A percentile compares a stretch with the other conserved stretches of the same genome.
These are phyloP conservation scores for Prionace glauca DNA, from an alignment of 2,797 vertebrate genomes.

Conservation along the genomic window DNA sequence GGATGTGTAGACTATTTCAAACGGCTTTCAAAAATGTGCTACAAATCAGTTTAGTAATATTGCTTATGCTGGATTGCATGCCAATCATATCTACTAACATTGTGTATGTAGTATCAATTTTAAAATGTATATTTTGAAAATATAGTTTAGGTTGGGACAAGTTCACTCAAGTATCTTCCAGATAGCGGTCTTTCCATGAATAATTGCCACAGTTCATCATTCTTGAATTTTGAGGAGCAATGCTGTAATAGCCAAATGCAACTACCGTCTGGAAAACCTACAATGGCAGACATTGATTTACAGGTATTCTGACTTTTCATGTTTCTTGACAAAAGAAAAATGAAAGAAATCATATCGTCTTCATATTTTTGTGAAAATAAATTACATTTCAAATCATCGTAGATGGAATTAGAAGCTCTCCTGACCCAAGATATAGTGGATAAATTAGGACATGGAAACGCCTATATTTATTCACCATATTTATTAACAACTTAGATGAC, in stretches of 20 bases:
- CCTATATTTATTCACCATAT: background rate
- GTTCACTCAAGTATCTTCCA: constrained; percentile 40
- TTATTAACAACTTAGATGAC: background rate
- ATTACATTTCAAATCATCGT: background rate
- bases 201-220: constrained; percentile 40
- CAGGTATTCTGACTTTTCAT: constrained; percentile 48
- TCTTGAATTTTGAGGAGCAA: constrained; percentile 37
- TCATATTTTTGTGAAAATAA: background rate
- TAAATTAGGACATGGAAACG: background rate
- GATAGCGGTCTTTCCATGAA: constrained; percentile 38
- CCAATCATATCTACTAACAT: background rate
- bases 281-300: constrained; percentile 41
- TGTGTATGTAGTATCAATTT: background rate
- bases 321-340: constrained; percentile 40
- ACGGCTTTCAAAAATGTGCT: background rate
- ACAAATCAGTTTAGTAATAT: background rate
- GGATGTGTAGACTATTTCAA: background rate
- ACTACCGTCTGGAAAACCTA: constrained; percentile 42
- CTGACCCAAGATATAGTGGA: background rate
- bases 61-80: background rate
- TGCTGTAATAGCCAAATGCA: constrained; percentile 3
- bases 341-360: background rate
- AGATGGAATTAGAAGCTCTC: background rate
- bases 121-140: background rate
- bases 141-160: constrained; percentile 43